Conservation (phyloP, 1,140 invertebrate species). For the Drosophila ambigua region DNA sequence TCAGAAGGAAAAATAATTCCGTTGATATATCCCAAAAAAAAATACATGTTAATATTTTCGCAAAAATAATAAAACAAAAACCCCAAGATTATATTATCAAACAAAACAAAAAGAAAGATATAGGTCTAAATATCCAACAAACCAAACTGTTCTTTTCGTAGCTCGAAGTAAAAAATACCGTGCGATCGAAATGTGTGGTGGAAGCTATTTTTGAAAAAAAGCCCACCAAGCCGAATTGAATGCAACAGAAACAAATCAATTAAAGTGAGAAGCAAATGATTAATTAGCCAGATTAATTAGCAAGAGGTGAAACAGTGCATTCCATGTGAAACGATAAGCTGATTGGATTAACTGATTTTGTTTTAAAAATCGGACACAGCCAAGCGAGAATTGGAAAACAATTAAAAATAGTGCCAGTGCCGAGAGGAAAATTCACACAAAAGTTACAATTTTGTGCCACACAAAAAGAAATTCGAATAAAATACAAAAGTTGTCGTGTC, state of each 20-base stretch:
- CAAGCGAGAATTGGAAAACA: conserved; percentile 41
- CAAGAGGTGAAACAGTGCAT: conserved; percentile 41
- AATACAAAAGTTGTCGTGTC: conserved; percentile 36
- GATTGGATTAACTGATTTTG: conserved; percentile 67
- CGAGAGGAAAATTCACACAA: conserved; percentile 19
- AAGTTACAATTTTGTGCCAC: conserved; percentile 51
- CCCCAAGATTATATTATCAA: too few species aligned
- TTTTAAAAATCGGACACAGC: conserved; percentile 65
- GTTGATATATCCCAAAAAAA: too few species aligned
- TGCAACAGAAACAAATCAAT: conserved; percentile 25
- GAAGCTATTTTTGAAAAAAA: conserved; percentile 48
- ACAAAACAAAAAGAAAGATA: too few species aligned
- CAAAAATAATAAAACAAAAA: too few species aligned
- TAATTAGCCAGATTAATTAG: conserved; percentile 22
- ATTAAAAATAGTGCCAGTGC: conserved; percentile 39
- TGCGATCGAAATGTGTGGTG: neutral
- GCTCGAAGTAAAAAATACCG: too few species aligned
- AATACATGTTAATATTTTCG: too few species aligned
- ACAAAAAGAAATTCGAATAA: conserved; percentile 60
- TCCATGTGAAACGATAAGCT: conserved; percentile 29
- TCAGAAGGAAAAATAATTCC: too few species aligned
- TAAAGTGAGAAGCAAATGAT: conserved; percentile 1
- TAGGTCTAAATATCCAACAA: too few species aligned
- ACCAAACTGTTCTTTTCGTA: too few species aligned
- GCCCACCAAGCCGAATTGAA: conserved; percentile 48